Evolutionary conservation across 2,797 vertebrate species (phyloP), one percentile per base, ranked within the genome.

Genomic region (Clarias pachynema): DNA sequence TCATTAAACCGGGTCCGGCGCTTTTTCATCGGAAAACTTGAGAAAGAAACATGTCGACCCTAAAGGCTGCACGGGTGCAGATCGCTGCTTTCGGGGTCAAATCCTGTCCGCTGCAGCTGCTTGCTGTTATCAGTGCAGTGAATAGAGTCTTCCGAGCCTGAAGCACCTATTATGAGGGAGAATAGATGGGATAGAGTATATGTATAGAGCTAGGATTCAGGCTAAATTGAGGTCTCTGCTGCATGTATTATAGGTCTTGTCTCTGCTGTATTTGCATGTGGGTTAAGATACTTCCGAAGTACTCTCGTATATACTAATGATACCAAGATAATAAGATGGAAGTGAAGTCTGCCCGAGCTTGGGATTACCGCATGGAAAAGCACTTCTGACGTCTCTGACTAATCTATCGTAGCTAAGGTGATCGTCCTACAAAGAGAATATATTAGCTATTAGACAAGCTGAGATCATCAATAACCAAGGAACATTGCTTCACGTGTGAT

Each of bases 401-500:
- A 26, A 62, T 78, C 81, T 44, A 26, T 57, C 81, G 31, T 49
- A 70, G 56, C 79, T 86, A 82, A 86, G 62, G 68, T 80, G 68
- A 37, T 63, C 59, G 22, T 82, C 31, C 31, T 6, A 20, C 77
- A 31, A 70, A 60, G 62, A 86, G 63, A 59, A 75, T 74, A 57
- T 37, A 68, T 68, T 40, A 82, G 31, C 31, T 53, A 59, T 57
- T 81, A 89, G 85, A 84, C 89, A 85, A 85, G 85, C 77, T 34
- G 70, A 44, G 73, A 86, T 78, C 84, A 68, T 87, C 75, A 49
- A 83, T 77, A 88, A 89, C 81, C 88, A 60, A 81, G 88, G 84
- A 90, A 88, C 89, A 72, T 59, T 37, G 75, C 70, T 87, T 83
- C 85, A 84, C 0, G 79, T 87, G 86, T 84, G 70, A 86, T 91